These are phyloP conservation scores for Entelurus aequoreus DNA, from an alignment of 2,113 vertebrate species.

Conservation along the genomic window DNA sequence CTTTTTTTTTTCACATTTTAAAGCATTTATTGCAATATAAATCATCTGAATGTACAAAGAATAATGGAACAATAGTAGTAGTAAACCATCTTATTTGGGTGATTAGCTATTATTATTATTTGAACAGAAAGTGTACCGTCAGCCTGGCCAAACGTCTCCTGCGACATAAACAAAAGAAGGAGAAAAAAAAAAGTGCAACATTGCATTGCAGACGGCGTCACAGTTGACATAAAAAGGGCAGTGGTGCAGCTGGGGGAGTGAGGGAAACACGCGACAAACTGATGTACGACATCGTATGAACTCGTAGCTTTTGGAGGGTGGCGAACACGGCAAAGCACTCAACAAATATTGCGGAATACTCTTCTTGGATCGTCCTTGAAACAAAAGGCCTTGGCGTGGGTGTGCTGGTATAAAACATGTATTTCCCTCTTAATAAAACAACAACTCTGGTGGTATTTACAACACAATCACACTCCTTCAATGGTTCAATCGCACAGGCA, in stretches of 20 bases:
- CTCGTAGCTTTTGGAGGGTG: not conserved
- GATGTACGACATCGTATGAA: conserved; percentile 89
- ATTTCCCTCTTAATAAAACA: conserved; percentile 54
- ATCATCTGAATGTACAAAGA: conserved; percentile 77
- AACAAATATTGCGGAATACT: not conserved
- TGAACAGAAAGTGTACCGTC: conserved; percentile 69
- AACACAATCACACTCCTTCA: conserved; percentile 57
- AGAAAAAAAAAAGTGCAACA: conserved; percentile 85
- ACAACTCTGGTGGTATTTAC: conserved; percentile 67
- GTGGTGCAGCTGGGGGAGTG: conserved; percentile 85
- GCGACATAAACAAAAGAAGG: conserved; percentile 54
- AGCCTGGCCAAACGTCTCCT: conserved; percentile 43
- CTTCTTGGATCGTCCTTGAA: too few species aligned
- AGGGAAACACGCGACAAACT: conserved; percentile 71
- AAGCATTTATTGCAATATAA: conserved; percentile 82
- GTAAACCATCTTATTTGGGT: conserved; percentile 61
- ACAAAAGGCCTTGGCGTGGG: conserved; percentile 8
- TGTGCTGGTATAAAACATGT: conserved; percentile 51
- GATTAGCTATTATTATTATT: conserved; percentile 52
- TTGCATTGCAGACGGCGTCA: conserved; percentile 86
- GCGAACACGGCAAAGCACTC: not conserved
- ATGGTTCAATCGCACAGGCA: conserved; percentile 32
- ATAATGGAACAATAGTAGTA: conserved; percentile 56
- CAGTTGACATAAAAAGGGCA: conserved; percentile 81
- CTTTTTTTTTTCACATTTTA: conserved; percentile 50